Conservation (phyloP, 2,113 vertebrate species). For the Meleagris gallopavo region DNA sequence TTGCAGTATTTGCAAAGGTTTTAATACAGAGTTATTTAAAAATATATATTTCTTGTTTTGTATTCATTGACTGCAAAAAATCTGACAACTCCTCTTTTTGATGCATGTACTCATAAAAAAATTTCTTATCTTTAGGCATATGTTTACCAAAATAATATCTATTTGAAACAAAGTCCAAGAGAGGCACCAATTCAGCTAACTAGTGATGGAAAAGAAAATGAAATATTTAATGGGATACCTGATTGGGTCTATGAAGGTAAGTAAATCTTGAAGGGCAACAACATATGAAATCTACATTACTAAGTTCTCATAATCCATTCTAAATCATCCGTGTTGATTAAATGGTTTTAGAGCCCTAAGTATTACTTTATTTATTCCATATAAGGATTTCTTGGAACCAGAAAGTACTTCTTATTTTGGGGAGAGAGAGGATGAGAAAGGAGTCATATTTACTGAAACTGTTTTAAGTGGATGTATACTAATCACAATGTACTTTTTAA, state of each 20-base stretch:
- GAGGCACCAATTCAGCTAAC: constrained; percentile 84
- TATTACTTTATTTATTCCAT: not conserved
- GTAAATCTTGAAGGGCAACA: not conserved
- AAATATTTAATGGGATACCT: constrained; percentile 93
- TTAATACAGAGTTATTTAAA: not conserved
- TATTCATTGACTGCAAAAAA: not conserved
- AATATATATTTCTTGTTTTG: not conserved
- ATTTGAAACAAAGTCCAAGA: constrained; percentile 81
- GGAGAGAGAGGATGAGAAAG: not conserved
- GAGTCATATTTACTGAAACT: not conserved
- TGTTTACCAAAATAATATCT: constrained; percentile 90
- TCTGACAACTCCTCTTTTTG: not conserved
- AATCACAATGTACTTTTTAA: not conserved
- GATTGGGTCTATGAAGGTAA: constrained; percentile 98
- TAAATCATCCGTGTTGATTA: not conserved
- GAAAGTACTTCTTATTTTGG: not conserved
- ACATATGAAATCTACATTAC: not conserved
- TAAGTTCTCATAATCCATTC: not conserved
- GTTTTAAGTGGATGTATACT: not conserved
- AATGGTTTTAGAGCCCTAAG: not conserved
- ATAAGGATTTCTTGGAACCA: not conserved
- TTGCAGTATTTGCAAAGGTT: not conserved
- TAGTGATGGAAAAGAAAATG: constrained; percentile 86
- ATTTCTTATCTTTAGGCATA: constrained; percentile 81
- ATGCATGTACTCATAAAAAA: not conserved